A percentile compares a stretch with the other conserved stretches of the same genome.
Evolutionary conservation across 2,797 vertebrate species (phyloP).

Genomic region (Geotrypetes seraphini): DNA sequence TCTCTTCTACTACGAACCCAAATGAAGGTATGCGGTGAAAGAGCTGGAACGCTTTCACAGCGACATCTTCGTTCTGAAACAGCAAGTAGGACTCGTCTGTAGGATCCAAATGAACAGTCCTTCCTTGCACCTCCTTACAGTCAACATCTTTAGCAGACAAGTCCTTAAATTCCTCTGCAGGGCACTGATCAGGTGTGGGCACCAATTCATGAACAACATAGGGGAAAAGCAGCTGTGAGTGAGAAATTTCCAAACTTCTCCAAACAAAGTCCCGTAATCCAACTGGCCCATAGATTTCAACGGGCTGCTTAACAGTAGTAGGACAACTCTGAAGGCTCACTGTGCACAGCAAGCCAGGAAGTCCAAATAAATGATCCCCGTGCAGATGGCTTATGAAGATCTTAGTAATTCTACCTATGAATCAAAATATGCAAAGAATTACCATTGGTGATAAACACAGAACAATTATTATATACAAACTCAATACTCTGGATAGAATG

Average conservation of each 20-base stretch:
- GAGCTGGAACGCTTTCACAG: slow-evolving; percentile 75
- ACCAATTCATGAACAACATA: slow-evolving; percentile 81
- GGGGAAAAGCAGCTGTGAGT: slow-evolving; percentile 69
- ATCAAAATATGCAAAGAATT: no score
- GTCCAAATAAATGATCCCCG: slow-evolving; percentile 86
- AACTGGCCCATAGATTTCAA: slow-evolving; percentile 78
- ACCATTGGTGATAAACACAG: no score
- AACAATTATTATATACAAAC: no score
- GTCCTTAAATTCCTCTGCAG: slow-evolving; percentile 51
- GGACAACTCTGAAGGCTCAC: slow-evolving; percentile 70
- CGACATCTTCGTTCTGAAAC: slow-evolving; percentile 63
- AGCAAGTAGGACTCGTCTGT: slow-evolving; percentile 59
- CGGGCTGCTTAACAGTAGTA: slow-evolving; percentile 20
- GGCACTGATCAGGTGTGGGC: slow-evolving; percentile 74
- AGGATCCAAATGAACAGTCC: slow-evolving; percentile 49
- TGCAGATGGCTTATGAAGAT: slow-evolving; percentile 91
- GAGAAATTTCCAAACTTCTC: slow-evolving; percentile 69
- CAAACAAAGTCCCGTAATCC: slow-evolving; percentile 70
- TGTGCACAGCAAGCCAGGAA: slow-evolving; percentile 85
- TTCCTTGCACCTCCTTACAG: slow-evolving; percentile 44
- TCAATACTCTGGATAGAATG: no score
- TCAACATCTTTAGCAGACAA: neutral
- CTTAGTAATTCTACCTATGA: slow-evolving; percentile 78
- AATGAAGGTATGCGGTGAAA: slow-evolving; percentile 86
- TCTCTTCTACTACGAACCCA: slow-evolving; percentile 77